Conservation (phyloP, 2,113 vertebrate genomes). For the Catharus fuscescens region DNA sequence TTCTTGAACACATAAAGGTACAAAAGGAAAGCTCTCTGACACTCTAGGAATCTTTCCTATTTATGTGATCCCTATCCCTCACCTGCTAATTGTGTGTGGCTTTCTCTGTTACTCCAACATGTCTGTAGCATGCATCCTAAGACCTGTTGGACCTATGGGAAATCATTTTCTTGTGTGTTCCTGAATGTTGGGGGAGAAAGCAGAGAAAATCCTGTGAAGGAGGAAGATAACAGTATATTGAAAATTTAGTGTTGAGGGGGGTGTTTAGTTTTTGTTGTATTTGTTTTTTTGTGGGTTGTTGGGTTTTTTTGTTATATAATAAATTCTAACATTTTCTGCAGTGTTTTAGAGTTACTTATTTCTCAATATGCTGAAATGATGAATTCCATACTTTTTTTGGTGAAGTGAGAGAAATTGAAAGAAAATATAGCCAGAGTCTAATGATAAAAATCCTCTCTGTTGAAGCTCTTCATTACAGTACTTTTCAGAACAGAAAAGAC, state of each 20-base stretch:
- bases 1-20: background rate
- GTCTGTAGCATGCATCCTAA: background rate
- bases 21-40: background rate
- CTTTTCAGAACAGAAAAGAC: constrained; percentile 69
- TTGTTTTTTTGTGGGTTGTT: background rate
- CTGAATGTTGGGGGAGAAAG: background rate
- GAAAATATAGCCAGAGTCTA: background rate
- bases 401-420: constrained; percentile 32
- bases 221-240: background rate
- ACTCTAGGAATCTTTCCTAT: background rate
- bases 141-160: background rate
- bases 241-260: background rate
- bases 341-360: constrained; percentile 33
- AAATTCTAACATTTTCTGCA: background rate
- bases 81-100: background rate
- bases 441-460: constrained; percentile 36
- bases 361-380: background rate
- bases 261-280: background rate
- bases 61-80: background rate
- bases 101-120: background rate
- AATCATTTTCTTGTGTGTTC: background rate
- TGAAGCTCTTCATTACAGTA: constrained; percentile 57
- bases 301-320: background rate
- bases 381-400: background rate
- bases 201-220: background rate